phyloP scores from a whole-genome alignment of 2,888 invertebrate species.

The Furcula furcula region DNA sequence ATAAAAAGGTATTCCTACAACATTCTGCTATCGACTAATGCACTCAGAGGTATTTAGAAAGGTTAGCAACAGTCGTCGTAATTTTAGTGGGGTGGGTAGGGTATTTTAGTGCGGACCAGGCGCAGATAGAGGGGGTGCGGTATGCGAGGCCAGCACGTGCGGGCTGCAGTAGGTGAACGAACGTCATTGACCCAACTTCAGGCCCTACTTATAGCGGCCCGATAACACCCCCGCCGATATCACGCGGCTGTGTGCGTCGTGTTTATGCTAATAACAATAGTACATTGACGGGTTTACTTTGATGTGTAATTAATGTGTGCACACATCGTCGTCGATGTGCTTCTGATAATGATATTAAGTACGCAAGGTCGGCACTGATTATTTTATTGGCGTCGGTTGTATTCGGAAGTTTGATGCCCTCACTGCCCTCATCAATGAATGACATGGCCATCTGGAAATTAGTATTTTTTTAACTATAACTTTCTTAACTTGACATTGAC shows the following conservation, averaged over 20 bases:
- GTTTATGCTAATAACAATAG: slow-evolving; percentile 28
- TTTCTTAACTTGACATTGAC: too few species aligned
- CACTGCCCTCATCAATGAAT: too few species aligned
- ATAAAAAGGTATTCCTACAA: too few species aligned
- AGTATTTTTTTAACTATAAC: too few species aligned
- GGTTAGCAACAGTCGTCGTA: slow-evolving; percentile 25
- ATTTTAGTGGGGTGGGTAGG: slow-evolving; percentile 29
- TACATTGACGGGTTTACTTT: slow-evolving; percentile 25
- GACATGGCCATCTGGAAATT: too few species aligned
- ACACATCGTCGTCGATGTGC: slow-evolving; percentile 28
- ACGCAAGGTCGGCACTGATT: slow-evolving; percentile 12
- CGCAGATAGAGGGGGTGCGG: slow-evolving; percentile 14
- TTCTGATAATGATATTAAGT: slow-evolving; percentile 36
- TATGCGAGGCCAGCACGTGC: slow-evolving; percentile 71
- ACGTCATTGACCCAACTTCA: slow-evolving; percentile 79
- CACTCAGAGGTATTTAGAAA: slow-evolving; percentile 21
- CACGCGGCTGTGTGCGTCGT: slow-evolving; percentile 29
- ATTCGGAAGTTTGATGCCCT: slow-evolving; percentile 9
- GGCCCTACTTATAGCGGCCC: slow-evolving; percentile 63
- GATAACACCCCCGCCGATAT: slow-evolving; percentile 71
- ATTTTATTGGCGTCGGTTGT: slow-evolving; percentile 8
- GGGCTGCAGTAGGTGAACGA: slow-evolving; percentile 75
- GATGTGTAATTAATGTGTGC: slow-evolving; percentile 24
- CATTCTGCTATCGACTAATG: too few species aligned
- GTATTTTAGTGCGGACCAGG: slow-evolving; percentile 11